These are phyloP conservation scores for Sander vitreus DNA, from an alignment of 2,113 vertebrate species.

Conservation along the genomic window DNA sequence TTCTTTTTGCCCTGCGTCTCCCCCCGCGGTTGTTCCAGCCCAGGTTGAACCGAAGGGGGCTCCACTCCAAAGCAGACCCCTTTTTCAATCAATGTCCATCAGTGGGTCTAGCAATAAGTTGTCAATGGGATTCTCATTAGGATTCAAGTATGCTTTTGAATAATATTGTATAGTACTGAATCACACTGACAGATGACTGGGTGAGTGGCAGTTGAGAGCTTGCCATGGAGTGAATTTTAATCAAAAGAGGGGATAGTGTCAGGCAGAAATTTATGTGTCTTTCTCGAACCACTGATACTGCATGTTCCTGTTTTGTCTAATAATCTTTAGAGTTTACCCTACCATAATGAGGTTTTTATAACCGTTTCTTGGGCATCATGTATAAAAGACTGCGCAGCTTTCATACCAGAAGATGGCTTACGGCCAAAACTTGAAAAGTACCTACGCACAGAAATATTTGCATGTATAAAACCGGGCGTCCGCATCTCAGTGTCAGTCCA, in stretches of 20 bases:
- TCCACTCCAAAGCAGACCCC: conserved; percentile 61
- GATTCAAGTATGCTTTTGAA: conserved; percentile 77
- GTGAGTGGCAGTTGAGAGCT: conserved; percentile 74
- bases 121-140: conserved; percentile 81
- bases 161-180: conserved; percentile 67
- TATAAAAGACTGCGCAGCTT: too few relatives aligned
- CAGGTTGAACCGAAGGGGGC: conserved; percentile 48
- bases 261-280: conserved; percentile 59
- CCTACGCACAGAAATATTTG: too few relatives aligned
- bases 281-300: conserved; percentile 42
- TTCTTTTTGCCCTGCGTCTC: conserved; percentile 14
- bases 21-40: not conserved
- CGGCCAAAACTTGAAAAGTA: too few relatives aligned
- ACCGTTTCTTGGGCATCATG: not conserved
- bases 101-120: conserved; percentile 62
- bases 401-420: too few relatives aligned
- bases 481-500: too few relatives aligned
- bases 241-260: conserved; percentile 60
- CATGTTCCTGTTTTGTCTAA: conserved; percentile 34
- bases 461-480: too few relatives aligned
- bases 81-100: conserved; percentile 76
- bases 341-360: not conserved
- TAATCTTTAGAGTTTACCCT: conserved; percentile 31
- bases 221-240: conserved; percentile 72
- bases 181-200: conserved; percentile 73